Evolutionary conservation across 2,113 vertebrate genomes (phyloP).

Genomic region (Campylomormyrus tamandua): DNA sequence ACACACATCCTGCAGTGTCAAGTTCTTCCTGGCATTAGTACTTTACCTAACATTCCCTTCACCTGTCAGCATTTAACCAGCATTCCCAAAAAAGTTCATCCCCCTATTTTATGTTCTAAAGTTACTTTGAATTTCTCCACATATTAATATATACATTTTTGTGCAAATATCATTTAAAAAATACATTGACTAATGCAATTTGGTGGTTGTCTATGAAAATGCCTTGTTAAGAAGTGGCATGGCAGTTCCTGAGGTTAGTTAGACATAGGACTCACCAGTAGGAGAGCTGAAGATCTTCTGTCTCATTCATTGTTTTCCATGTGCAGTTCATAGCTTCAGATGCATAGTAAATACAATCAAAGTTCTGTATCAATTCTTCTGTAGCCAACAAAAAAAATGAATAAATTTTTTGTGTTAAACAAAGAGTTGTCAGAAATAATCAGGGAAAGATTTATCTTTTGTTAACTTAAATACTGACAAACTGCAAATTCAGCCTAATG

Average conservation of each 20-base stretch:
- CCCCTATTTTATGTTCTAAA: not conserved
- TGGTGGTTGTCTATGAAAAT: not conserved
- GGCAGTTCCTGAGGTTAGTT: not conserved
- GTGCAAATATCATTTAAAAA: not conserved
- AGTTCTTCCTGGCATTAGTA: not conserved
- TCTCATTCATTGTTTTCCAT: slow-evolving; percentile 35
- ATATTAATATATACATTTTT: not conserved
- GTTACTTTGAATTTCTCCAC: not conserved
- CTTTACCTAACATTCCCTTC: not conserved
- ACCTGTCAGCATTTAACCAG: not conserved
- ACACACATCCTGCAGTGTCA: not conserved
- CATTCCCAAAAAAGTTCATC: not conserved
- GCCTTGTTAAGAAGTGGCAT: not conserved
- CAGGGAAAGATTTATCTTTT: not conserved
- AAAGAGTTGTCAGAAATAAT: not conserved
- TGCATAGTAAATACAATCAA: slow-evolving; percentile 27
- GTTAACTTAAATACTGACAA: not conserved
- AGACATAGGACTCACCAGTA: slow-evolving; percentile 44
- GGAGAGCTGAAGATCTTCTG: slow-evolving; percentile 23
- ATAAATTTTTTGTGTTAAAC: not conserved
- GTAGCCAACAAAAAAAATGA: not conserved
- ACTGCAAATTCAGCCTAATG: not conserved
- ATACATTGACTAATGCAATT: not conserved
- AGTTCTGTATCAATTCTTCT: slow-evolving; percentile 42
- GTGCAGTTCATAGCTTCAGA: slow-evolving; percentile 30